These are phyloP conservation scores for Lapara coniferarum DNA, from an alignment of 2,888 invertebrate genomes.

Conservation along the genomic window DNA sequence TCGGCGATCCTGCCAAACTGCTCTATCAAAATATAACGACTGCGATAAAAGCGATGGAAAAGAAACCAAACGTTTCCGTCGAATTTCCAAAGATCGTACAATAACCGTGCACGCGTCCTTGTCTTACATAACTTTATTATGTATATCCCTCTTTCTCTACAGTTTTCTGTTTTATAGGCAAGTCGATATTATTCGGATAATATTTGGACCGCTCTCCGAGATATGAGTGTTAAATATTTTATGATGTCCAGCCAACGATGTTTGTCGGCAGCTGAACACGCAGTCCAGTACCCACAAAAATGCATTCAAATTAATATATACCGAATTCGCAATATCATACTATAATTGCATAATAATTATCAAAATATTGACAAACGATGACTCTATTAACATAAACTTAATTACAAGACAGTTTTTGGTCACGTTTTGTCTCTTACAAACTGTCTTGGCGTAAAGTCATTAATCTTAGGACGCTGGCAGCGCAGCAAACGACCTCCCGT, in stretches of 20 bases:
- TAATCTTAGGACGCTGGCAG: conserved; percentile 80
- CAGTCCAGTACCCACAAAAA: background rate
- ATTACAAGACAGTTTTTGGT: conserved; percentile 71
- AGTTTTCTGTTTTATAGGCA: conserved; percentile 76
- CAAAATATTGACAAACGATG: background rate
- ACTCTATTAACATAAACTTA: conserved; percentile 56
- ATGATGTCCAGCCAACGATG: conserved; percentile 72
- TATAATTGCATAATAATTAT: background rate
- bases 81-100: conserved; percentile 80
- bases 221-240: conserved; percentile 82
- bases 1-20: conserved; percentile 75
- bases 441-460: conserved; percentile 77
- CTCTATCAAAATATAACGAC: conserved; percentile 83
- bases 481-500: conserved; percentile 81
- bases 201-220: conserved; percentile 74
- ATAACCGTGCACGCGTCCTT: conserved; percentile 63
- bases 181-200: conserved; percentile 82
- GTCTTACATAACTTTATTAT: conserved; percentile 56
- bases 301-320: background rate
- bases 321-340: background rate
- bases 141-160: conserved; percentile 64
- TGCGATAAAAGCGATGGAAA: conserved; percentile 81
- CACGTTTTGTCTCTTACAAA: conserved; percentile 73
- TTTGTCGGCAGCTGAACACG: conserved; percentile 46
- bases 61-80: conserved; percentile 79